A percentile compares a stretch with the other conserved stretches of the same genome.
Conservation (phyloP, 2,113 vertebrate genomes). For the Micronycteris hirsuta region DNA sequence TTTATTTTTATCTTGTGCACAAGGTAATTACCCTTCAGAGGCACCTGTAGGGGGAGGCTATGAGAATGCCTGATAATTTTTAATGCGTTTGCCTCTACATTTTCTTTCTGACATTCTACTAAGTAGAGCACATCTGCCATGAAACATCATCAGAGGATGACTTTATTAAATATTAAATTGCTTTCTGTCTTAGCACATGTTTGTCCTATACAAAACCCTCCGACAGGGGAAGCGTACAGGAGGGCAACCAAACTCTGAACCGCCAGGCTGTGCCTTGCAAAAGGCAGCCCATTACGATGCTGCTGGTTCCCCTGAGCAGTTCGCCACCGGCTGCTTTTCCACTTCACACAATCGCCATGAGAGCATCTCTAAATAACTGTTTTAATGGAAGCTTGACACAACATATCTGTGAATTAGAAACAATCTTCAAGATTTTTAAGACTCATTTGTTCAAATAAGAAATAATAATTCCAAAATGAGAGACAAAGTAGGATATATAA, state of each 20-base stretch:
- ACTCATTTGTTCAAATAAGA: background rate
- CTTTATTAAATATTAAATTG: background rate
- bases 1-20: conserved; percentile 30
- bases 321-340: background rate
- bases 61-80: background rate
- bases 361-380: background rate
- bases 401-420: background rate
- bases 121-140: background rate
- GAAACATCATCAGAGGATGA: background rate
- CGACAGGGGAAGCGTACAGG: background rate
- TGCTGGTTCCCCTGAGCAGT: background rate
- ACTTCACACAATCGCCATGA: background rate
- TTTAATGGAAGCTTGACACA: background rate
- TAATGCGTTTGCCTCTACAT: background rate
- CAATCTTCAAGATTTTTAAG: background rate
- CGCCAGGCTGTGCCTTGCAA: background rate
- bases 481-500: background rate
- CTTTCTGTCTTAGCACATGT: background rate
- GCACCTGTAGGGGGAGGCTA: background rate
- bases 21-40: conserved; percentile 40
- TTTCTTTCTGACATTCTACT: background rate
- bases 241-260: background rate
- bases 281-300: fast-evolving
- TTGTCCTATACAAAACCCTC: background rate
- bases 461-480: background rate